These are phyloP conservation scores for Troides aeacus DNA, from an alignment of 2,888 invertebrate species.

Conservation along the genomic window DNA sequence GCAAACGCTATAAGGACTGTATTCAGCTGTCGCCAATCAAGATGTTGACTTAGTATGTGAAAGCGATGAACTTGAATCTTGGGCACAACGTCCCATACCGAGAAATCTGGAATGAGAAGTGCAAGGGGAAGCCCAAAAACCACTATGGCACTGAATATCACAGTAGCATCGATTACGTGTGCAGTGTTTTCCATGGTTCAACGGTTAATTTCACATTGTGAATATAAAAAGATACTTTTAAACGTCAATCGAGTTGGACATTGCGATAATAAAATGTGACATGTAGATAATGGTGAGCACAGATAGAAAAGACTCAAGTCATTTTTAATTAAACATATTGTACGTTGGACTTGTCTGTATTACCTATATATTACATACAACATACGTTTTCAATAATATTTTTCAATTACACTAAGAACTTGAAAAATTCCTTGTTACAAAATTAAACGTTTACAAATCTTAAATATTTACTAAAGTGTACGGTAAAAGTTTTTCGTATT, in stretches of 20 bases:
- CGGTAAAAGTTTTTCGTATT: too few species aligned
- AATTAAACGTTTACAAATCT: too few species aligned
- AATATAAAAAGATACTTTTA: conserved; percentile 10
- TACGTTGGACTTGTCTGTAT: too few species aligned
- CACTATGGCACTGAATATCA: conserved; percentile 39
- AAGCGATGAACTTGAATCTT: conserved; percentile 58
- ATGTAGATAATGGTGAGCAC: background rate
- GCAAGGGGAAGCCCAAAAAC: conserved; percentile 65
- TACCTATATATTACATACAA: too few species aligned
- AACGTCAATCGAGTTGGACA: background rate
- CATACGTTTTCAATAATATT: too few species aligned
- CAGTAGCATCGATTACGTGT: conserved; percentile 36
- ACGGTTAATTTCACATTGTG: conserved; percentile 18
- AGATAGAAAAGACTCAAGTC: background rate
- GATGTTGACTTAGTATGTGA: conserved; percentile 50
- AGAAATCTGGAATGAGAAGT: conserved; percentile 60
- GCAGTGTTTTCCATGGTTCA: conserved; percentile 13
- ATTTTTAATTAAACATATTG: background rate
- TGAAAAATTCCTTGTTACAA: too few species aligned
- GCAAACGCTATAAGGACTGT: conserved; percentile 45
- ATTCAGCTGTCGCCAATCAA: conserved; percentile 64
- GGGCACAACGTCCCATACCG: conserved; percentile 62
- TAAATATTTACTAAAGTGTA: too few species aligned
- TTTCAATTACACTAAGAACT: too few species aligned
- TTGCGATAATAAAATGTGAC: background rate